phyloP scores from a whole-genome alignment of 2,797 vertebrate species.

The Macropodus opercularis region DNA sequence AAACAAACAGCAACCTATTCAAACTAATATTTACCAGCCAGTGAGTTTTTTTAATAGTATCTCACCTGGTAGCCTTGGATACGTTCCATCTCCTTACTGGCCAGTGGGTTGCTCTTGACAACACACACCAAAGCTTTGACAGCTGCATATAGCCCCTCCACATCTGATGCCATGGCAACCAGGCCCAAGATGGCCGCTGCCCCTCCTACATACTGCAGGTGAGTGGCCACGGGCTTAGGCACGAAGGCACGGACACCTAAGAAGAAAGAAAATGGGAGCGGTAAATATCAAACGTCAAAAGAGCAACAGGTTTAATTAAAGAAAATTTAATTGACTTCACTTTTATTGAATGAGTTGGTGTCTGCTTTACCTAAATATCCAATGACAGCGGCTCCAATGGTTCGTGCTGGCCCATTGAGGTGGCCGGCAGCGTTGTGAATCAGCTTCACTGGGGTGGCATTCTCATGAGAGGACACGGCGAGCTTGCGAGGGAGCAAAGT shows the following conservation, averaged over 20 bases:
- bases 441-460: constrained; percentile 95
- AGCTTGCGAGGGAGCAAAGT: constrained; percentile 76
- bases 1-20: not conserved
- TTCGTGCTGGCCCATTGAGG: constrained; percentile 93
- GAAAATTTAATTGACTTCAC: not conserved
- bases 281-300: not conserved
- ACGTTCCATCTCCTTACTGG: constrained; percentile 99
- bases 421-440: constrained; percentile 95
- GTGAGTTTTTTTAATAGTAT: accelerated
- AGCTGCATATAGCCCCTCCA: constrained; percentile 96
- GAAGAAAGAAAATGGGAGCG: not conserved
- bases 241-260: constrained; percentile 95
- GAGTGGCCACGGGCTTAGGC: constrained; percentile 95
- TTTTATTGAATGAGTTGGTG: not conserved
- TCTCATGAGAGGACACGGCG: constrained; percentile 96
- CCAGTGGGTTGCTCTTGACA: constrained; percentile 96
- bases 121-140: constrained; percentile 98
- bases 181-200: constrained; percentile 96
- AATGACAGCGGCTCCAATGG: constrained; percentile 92
- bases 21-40: not conserved
- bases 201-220: constrained; percentile 95
- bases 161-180: constrained; percentile 98
- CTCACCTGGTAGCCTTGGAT: constrained; percentile 97
- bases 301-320: not conserved
- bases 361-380: constrained; percentile 90